Conservation (phyloP, 1,140 invertebrate species). For the Maniola jurtina region DNA sequence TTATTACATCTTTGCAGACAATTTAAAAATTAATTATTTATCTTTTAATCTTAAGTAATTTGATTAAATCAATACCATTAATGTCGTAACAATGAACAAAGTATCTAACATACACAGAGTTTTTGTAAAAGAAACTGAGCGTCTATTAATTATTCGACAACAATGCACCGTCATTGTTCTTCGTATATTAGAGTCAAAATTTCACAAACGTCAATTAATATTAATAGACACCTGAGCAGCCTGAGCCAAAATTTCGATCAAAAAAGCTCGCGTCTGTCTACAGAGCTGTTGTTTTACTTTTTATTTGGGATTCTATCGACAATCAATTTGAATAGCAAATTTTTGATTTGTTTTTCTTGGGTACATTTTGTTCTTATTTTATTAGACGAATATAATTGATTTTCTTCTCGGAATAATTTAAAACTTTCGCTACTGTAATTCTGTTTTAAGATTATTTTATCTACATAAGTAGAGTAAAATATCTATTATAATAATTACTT, state of each 20-base stretch:
- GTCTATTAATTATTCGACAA: constrained; percentile 44
- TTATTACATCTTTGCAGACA: too few species aligned
- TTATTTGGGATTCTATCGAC: constrained; percentile 46
- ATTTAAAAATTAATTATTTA: background rate
- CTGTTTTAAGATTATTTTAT: too few species aligned
- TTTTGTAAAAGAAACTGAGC: constrained; percentile 52
- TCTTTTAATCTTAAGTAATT: background rate
- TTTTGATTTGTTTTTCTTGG: constrained; percentile 12
- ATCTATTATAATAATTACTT: too few species aligned
- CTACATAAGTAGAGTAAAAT: background rate
- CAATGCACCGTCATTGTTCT: constrained; percentile 72
- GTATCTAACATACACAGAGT: constrained; percentile 6
- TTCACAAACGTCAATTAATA: constrained; percentile 75
- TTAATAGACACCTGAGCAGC: constrained; percentile 73
- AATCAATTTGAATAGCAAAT: constrained; percentile 8
- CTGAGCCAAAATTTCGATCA: constrained; percentile 55
- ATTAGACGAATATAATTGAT: background rate
- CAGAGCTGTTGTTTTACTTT: constrained; percentile 41
- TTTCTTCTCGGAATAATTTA: background rate
- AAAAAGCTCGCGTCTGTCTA: constrained; percentile 52
- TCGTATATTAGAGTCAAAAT: constrained; percentile 59
- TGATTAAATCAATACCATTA: constrained; percentile 6
- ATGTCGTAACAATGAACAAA: constrained; percentile 12
- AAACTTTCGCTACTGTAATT: background rate
- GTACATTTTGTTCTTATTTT: constrained; percentile 6